phyloP scores from a whole-genome alignment of 1,140 invertebrate species.

The Drosophila takahashii region DNA sequence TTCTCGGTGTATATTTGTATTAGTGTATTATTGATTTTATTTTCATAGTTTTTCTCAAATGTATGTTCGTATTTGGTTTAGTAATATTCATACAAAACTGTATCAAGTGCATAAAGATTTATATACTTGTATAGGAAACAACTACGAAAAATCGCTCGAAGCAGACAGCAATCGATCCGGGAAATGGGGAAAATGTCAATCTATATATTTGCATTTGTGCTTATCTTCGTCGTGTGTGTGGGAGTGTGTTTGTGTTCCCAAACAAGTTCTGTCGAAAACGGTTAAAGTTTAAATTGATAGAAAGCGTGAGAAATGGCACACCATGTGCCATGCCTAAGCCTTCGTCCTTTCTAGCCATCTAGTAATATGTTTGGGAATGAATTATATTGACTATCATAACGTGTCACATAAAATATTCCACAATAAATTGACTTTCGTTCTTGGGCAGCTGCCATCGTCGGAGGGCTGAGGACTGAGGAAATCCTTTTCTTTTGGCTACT shows the following conservation, averaged over 20 bases:
- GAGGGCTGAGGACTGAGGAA: not conserved
- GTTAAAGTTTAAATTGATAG: constrained; percentile 67
- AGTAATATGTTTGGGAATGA: constrained; percentile 59
- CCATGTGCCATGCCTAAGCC: constrained; percentile 45
- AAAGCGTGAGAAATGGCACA: constrained; percentile 72
- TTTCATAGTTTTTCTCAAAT: constrained; percentile 26
- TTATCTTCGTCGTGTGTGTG: not conserved
- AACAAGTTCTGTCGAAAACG: constrained; percentile 69
- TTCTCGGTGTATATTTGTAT: constrained; percentile 83
- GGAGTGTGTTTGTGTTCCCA: constrained; percentile 1
- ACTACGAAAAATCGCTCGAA: constrained; percentile 65
- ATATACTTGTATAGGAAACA: constrained; percentile 47
- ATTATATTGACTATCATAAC: constrained; percentile 82
- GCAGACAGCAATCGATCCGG: constrained; percentile 43
- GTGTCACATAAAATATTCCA: constrained; percentile 82
- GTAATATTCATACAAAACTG: constrained; percentile 64
- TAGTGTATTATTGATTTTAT: constrained; percentile 67
- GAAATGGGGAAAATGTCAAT: not conserved
- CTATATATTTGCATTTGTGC: constrained; percentile 14
- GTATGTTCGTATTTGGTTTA: constrained; percentile 61
- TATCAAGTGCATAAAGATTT: constrained; percentile 63
- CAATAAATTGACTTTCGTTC: constrained; percentile 80
- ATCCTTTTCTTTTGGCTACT: constrained; percentile 57
- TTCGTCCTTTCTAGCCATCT: constrained; percentile 13
- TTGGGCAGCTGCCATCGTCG: constrained; percentile 50